These are phyloP conservation scores for Petromus typicus DNA, from an alignment of 2,113 vertebrate genomes.

Conservation along the genomic window DNA sequence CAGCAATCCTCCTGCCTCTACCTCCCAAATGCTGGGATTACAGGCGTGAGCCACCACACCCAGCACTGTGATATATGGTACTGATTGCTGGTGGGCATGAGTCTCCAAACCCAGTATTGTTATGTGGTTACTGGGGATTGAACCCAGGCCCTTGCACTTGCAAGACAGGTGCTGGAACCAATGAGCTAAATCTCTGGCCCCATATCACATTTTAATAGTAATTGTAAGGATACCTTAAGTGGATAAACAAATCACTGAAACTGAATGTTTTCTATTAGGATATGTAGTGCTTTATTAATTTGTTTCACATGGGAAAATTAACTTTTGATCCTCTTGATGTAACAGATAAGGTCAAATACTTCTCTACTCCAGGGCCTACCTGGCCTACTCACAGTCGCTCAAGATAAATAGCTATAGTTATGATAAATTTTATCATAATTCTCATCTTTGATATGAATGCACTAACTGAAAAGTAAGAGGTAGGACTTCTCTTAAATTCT, in stretches of 20 bases:
- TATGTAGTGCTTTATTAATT: background rate
- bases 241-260: background rate
- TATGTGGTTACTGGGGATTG: too few species aligned
- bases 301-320: background rate
- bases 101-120: too few species aligned
- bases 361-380: background rate
- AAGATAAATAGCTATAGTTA: background rate
- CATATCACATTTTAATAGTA: background rate
- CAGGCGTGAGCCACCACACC: too few species aligned
- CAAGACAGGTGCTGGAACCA: too few species aligned
- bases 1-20: too few species aligned
- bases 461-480: background rate
- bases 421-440: too few species aligned
- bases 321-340: background rate
- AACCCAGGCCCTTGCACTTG: too few species aligned
- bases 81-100: too few species aligned
- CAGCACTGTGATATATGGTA: too few species aligned
- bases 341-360: constrained; percentile 31
- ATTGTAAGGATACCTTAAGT: background rate
- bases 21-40: too few species aligned
- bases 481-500: background rate
- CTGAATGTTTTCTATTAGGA: constrained; percentile 18
- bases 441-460: background rate
- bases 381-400: background rate
- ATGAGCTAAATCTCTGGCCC: too few species aligned